Conservation (phyloP, 2,113 vertebrate species). For the Saccopteryx bilineata region DNA sequence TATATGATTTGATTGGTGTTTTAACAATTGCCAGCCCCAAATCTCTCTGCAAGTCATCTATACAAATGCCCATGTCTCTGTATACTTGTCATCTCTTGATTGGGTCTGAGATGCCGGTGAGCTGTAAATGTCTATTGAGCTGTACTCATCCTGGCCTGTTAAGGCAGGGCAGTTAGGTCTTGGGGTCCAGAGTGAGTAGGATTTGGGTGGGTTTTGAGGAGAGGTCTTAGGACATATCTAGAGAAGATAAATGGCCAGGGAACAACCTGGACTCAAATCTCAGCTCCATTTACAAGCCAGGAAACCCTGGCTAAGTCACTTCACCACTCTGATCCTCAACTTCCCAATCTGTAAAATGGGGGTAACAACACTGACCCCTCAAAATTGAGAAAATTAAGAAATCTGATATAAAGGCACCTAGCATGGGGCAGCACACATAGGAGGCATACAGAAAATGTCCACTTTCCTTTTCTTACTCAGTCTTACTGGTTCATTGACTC, state of each 20-base stretch:
- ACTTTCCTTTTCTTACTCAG: background rate
- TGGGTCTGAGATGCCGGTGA: background rate
- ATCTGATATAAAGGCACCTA: background rate
- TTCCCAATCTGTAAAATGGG: background rate
- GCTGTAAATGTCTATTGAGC: background rate
- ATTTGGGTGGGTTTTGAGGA: background rate
- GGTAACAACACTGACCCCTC: background rate
- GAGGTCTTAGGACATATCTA: background rate
- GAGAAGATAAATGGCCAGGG: background rate
- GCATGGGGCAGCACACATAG: background rate
- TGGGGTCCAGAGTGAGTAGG: background rate
- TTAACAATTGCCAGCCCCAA: background rate
- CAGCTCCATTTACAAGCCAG: background rate
- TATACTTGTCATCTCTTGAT: background rate
- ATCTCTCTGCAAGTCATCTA: background rate
- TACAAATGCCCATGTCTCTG: fast-evolving
- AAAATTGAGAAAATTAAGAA: background rate
- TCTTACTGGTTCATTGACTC: background rate
- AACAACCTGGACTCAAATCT: background rate
- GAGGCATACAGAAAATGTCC: background rate
- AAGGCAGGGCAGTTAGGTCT: background rate
- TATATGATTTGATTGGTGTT: fast-evolving
- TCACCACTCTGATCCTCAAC: background rate
- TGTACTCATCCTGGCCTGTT: fast-evolving
- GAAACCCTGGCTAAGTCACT: background rate